A percentile compares a stretch with the other conserved stretches of the same genome.
These are phyloP conservation scores for Athrips mouffetella DNA, from an alignment of 2,888 invertebrate species.

Conservation along the genomic window DNA sequence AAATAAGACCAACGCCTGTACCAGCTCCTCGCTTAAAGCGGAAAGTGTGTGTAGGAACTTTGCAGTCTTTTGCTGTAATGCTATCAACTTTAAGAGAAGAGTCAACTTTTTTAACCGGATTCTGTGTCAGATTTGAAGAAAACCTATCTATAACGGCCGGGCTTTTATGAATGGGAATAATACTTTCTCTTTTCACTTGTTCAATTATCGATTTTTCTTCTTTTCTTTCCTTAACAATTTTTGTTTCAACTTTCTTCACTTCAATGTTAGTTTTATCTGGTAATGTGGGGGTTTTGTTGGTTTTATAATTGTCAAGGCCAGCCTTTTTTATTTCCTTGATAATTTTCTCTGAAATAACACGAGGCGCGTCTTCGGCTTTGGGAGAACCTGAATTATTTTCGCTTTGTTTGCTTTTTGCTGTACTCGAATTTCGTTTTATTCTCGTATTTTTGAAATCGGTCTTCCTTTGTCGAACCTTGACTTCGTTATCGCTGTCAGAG, in stretches of 20 bases:
- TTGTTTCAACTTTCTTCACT: slow-evolving; percentile 28
- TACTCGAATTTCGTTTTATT: slow-evolving; percentile 65
- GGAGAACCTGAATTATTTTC: slow-evolving; percentile 47
- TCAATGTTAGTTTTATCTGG: slow-evolving; percentile 35
- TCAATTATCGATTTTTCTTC: slow-evolving; percentile 29
- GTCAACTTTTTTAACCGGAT: slow-evolving; percentile 29
- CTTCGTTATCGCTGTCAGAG: slow-evolving; percentile 62
- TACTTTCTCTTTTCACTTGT: slow-evolving; percentile 27
- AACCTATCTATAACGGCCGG: slow-evolving; percentile 19
- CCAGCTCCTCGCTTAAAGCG: slow-evolving; percentile 60
- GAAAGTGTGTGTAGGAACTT: slow-evolving; percentile 48
- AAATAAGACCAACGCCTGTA: slow-evolving; percentile 89
- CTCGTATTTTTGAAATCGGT: slow-evolving; percentile 68
- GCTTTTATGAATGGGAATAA: slow-evolving; percentile 29
- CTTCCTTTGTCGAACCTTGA: slow-evolving; percentile 65
- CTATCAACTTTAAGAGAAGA: slow-evolving; percentile 36
- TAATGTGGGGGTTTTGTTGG: slow-evolving; percentile 29
- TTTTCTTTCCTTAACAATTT: slow-evolving; percentile 33
- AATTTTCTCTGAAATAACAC: slow-evolving; percentile 54
- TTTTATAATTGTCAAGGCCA: slow-evolving; percentile 48
- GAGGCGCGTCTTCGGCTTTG: slow-evolving; percentile 56
- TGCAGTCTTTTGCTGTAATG: slow-evolving; percentile 33
- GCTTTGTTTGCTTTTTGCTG: slow-evolving; percentile 55
- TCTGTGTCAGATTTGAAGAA: slow-evolving; percentile 26
- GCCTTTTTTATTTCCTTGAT: slow-evolving; percentile 59